These are phyloP conservation scores for Pangasius larnaudii DNA, from an alignment of 2,797 vertebrate genomes.

Conservation along the genomic window DNA sequence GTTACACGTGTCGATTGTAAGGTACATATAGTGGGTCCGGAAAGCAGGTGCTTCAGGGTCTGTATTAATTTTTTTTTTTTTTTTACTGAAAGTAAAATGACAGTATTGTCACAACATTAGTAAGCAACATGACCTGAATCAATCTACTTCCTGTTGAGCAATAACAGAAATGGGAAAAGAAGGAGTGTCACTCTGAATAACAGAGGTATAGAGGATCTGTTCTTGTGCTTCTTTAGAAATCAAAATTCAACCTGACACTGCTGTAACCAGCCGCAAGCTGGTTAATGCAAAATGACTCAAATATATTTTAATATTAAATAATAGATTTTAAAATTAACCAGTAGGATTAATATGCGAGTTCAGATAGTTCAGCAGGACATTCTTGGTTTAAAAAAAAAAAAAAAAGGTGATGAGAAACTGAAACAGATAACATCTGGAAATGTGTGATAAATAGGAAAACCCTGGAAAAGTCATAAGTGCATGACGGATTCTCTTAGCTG, in stretches of 20 bases:
- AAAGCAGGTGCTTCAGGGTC: not conserved
- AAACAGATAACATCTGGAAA: constrained; percentile 7
- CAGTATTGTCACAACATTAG: not conserved
- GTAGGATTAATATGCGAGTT: not conserved
- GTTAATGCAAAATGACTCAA: not conserved
- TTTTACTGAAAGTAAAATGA: not conserved
- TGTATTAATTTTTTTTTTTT: not conserved
- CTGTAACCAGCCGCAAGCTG: not conserved
- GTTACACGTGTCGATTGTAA: not conserved
- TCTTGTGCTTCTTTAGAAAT: not conserved
- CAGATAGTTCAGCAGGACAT: not conserved
- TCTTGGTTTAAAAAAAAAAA: not conserved
- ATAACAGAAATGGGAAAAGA: not conserved
- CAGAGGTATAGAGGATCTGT: not conserved
- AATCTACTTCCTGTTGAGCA: not conserved
- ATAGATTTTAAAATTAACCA: not conserved
- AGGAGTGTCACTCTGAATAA: not conserved
- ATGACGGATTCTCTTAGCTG: not conserved
- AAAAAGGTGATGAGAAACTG: not conserved
- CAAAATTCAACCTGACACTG: constrained; percentile 11
- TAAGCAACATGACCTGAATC: not conserved
- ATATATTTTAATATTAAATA: not conserved
- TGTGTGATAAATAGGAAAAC: not conserved
- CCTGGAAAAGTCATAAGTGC: not conserved
- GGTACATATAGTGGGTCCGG: not conserved